Evolutionary conservation across 2,113 vertebrate species (phyloP).

Genomic region (Collichthys lucidus): DNA sequence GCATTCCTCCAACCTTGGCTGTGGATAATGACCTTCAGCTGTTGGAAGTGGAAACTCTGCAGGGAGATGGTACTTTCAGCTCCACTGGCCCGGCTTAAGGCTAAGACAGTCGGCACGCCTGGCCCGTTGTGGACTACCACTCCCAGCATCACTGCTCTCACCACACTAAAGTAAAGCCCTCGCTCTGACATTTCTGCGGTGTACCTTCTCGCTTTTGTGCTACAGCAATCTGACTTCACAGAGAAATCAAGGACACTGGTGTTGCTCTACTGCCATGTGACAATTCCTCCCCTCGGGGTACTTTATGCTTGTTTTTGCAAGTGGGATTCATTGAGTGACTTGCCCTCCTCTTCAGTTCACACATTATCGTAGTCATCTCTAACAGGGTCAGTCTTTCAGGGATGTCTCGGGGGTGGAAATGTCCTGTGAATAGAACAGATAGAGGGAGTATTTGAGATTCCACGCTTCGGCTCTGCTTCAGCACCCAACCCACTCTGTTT

Average conservation of each 20-base stretch:
- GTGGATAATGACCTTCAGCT: constrained; percentile 82
- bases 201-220: constrained; percentile 26
- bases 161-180: constrained; percentile 34
- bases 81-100: constrained; percentile 67
- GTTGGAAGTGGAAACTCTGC: constrained; percentile 77
- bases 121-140: constrained; percentile 65
- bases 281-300: constrained; percentile 13
- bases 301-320: constrained; percentile 45
- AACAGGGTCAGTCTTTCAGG: constrained; percentile 48
- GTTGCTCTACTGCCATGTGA: constrained; percentile 8
- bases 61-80: constrained; percentile 67
- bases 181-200: constrained; percentile 7
- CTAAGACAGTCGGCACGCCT: constrained; percentile 69
- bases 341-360: constrained; percentile 44
- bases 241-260: constrained; percentile 21
- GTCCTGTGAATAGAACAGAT: constrained; percentile 51
- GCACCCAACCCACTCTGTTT: constrained; percentile 19
- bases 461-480: constrained; percentile 2
- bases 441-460: constrained; percentile 54
- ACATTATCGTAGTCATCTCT: constrained; percentile 37
- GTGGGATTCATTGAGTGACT: constrained; percentile 36
- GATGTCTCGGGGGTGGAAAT: constrained; percentile 51
- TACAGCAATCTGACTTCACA: constrained; percentile 11
- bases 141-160: constrained; percentile 45
- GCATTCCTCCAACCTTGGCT: constrained; percentile 65